A percentile compares a stretch with the other conserved stretches of the same genome.
These are phyloP conservation scores for Zaprionus africanus DNA, from an alignment of 1,140 invertebrate genomes.

Conservation along the genomic window DNA sequence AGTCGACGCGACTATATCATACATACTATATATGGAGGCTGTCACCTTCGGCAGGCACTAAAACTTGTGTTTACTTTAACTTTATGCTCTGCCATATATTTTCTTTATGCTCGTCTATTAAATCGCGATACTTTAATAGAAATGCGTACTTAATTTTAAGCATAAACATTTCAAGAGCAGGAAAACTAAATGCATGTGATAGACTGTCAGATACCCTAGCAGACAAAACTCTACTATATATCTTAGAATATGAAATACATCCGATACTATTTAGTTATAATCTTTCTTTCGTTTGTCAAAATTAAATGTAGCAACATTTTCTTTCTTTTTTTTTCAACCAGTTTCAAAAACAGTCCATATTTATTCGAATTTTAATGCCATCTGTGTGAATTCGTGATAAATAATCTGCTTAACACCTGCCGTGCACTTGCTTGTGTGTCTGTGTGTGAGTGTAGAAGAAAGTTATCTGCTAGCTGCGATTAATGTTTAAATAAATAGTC, in stretches of 20 bases:
- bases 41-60: not conserved
- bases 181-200: not conserved
- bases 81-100: slow-evolving; percentile 1
- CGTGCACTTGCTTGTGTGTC: not conserved
- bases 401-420: slow-evolving; percentile 10
- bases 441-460: slow-evolving; percentile 13
- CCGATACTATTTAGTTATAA: not conserved
- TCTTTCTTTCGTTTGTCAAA: too few relatives aligned
- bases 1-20: not conserved
- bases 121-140: slow-evolving; percentile 5
- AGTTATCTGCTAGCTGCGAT: slow-evolving; percentile 2
- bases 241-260: not conserved
- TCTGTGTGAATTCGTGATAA: slow-evolving; percentile 11
- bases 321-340: too few relatives aligned
- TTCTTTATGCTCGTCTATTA: slow-evolving; percentile 13
- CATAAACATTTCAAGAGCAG: slow-evolving; percentile 18
- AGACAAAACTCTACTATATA: not conserved
- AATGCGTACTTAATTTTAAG: slow-evolving; percentile 13
- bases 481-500: slow-evolving; percentile 18
- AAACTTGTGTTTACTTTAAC: slow-evolving; percentile 1
- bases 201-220: not conserved
- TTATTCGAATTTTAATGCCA: slow-evolving; percentile 11
- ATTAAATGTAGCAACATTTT: too few relatives aligned
- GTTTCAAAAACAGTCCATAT: not conserved
- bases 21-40: not conserved